phyloP scores from a whole-genome alignment of 1,140 invertebrate species.

The Anagrus nilaparvatae region DNA sequence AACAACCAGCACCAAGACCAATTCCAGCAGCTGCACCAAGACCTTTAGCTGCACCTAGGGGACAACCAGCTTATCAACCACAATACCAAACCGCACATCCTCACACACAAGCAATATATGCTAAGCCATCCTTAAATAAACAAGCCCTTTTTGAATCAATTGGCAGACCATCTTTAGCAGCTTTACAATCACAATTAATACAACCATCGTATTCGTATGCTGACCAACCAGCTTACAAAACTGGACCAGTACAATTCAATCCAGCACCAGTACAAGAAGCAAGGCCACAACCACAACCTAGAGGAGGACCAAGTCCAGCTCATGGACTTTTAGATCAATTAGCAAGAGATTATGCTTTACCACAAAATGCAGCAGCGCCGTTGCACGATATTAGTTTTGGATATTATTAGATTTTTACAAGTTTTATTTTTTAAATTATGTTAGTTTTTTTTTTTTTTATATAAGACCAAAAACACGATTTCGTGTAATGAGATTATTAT shows the following conservation, averaged over 20 bases:
- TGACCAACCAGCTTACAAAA: constrained; percentile 39
- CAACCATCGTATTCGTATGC: constrained; percentile 33
- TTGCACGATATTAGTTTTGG: constrained; percentile 73
- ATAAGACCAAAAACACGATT: no score
- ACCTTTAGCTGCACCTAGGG: no score
- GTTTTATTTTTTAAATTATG: no score
- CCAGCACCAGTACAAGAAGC: constrained; percentile 36
- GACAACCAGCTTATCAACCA: constrained; percentile 20
- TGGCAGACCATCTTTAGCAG: constrained; percentile 25
- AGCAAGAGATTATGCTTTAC: constrained; percentile 68
- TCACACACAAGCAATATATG: constrained; percentile 34
- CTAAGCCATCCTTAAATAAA: constrained; percentile 22
- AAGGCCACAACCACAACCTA: constrained; percentile 29
- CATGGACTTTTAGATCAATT: constrained; percentile 68
- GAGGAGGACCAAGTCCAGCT: constrained; percentile 31
- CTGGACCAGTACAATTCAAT: constrained; percentile 35
- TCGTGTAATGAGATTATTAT: no score
- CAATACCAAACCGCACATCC: constrained; percentile 16
- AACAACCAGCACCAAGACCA: constrained; percentile 18
- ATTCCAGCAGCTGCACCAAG: constrained; percentile 14
- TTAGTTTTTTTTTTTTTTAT: no score
- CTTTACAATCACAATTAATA: constrained; percentile 23
- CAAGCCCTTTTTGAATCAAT: constrained; percentile 14
- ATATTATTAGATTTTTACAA: constrained; percentile 58
- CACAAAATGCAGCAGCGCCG: constrained; percentile 52